phyloP scores from a whole-genome alignment of 1,140 invertebrate species.

The Periplaneta americana region DNA sequence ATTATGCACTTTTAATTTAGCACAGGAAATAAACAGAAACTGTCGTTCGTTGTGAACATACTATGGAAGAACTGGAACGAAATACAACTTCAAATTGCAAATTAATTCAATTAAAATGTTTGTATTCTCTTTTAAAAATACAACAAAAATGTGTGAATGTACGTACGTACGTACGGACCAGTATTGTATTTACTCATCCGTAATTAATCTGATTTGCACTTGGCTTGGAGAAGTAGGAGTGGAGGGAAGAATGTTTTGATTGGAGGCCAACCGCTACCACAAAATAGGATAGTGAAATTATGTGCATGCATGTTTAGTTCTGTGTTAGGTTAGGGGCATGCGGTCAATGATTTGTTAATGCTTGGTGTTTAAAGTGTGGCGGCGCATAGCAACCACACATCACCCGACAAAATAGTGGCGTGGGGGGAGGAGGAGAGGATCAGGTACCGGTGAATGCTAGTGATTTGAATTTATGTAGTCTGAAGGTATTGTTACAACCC shows the following conservation, averaged over 20 bases:
- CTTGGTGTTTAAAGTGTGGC: background rate
- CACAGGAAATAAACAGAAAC: too few species aligned
- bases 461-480: background rate
- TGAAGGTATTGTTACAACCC: background rate
- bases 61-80: too few species aligned
- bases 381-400: background rate
- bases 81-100: too few species aligned
- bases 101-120: background rate
- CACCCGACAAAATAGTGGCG: background rate
- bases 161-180: background rate
- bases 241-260: background rate
- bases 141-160: too few species aligned
- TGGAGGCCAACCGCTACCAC: background rate
- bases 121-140: background rate
- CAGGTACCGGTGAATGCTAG: background rate
- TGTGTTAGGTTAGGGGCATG: background rate
- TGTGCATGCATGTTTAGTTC: background rate
- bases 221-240: too few species aligned
- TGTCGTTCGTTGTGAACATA: too few species aligned
- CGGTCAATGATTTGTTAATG: background rate
- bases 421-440: background rate
- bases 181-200: background rate
- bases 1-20: too few species aligned
- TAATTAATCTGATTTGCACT: background rate
- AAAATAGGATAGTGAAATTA: background rate